Evolutionary conservation across 2,888 invertebrate species (phyloP).

Genomic region (Drosophila buzzatii): DNA sequence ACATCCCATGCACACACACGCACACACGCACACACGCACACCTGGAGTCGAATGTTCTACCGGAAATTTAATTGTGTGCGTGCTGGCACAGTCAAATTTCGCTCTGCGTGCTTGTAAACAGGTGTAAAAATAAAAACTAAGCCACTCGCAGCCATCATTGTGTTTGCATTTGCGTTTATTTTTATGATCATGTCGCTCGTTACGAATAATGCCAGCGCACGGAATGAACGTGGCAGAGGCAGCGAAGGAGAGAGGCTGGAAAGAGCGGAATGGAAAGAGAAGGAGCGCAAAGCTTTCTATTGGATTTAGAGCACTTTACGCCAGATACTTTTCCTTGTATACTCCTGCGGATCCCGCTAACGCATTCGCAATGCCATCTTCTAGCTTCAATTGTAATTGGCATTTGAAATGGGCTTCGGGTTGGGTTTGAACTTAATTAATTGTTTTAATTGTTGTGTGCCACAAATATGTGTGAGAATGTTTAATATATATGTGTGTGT

Average conservation of each 20-base stretch:
- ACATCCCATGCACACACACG: constrained; percentile 22
- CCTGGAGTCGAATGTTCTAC: constrained; percentile 67
- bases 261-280: not conserved
- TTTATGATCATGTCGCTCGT: constrained; percentile 80
- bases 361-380: constrained; percentile 14
- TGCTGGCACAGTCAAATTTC: constrained; percentile 72
- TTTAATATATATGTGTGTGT: constrained; percentile 1
- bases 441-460: constrained; percentile 58
- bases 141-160: constrained; percentile 67
- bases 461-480: constrained; percentile 9
- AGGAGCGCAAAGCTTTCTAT: constrained; percentile 33
- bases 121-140: constrained; percentile 79
- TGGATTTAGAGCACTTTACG: constrained; percentile 75
- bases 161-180: constrained; percentile 78
- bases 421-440: constrained; percentile 62
- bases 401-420: constrained; percentile 50
- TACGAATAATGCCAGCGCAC: constrained; percentile 70
- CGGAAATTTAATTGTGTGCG: constrained; percentile 81
- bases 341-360: not conserved
- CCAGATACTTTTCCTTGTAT: constrained; percentile 18
- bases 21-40: constrained; percentile 24
- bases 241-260: not conserved
- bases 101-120: constrained; percentile 66
- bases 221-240: not conserved
- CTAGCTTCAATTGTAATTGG: constrained; percentile 61